A percentile compares a stretch with the other conserved stretches of the same genome.
These are phyloP conservation scores for Hephaestus fuliginosus DNA, from an alignment of 2,797 vertebrate genomes.

Conservation along the genomic window DNA sequence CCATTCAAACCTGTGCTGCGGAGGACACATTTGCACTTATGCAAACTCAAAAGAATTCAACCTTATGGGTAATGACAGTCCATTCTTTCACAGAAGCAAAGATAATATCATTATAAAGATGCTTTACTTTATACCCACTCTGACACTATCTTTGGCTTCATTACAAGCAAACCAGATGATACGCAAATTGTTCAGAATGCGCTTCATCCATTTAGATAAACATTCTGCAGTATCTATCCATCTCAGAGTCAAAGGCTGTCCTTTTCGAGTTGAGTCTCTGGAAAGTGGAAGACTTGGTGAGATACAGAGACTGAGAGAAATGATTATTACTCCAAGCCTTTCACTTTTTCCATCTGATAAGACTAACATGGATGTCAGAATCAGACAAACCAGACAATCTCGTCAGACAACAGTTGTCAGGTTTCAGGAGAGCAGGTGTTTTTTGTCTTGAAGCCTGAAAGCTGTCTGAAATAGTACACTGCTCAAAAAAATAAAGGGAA, in stretches of 20 bases:
- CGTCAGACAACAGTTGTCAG: slow-evolving; percentile 22
- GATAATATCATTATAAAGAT: not conserved
- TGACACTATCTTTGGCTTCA: not conserved
- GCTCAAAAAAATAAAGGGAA: too few relatives aligned
- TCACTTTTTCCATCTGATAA: slow-evolving; percentile 26
- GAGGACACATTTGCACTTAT: slow-evolving; percentile 29
- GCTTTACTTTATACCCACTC: not conserved
- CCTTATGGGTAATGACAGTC: not conserved
- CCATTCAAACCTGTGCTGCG: slow-evolving; percentile 2
- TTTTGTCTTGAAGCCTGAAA: slow-evolving; percentile 20
- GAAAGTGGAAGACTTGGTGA: slow-evolving; percentile 24
- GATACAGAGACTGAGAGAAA: slow-evolving; percentile 11
- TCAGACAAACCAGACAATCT: slow-evolving; percentile 41
- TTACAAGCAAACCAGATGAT: slow-evolving; percentile 2
- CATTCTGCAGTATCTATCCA: not conserved
- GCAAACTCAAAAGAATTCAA: slow-evolving; percentile 26
- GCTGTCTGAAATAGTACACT: not conserved
- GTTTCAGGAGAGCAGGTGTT: slow-evolving; percentile 9
- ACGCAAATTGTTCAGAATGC: slow-evolving; percentile 3
- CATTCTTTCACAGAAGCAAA: slow-evolving; percentile 20
- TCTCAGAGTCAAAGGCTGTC: slow-evolving; percentile 21
- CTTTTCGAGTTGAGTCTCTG: slow-evolving; percentile 5
- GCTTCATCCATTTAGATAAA: not conserved
- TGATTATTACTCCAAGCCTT: slow-evolving; percentile 24
- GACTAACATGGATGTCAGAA: slow-evolving; percentile 31